Conservation (phyloP, 92 coral and sea anemone species). For the Paramuricea clavata region DNA sequence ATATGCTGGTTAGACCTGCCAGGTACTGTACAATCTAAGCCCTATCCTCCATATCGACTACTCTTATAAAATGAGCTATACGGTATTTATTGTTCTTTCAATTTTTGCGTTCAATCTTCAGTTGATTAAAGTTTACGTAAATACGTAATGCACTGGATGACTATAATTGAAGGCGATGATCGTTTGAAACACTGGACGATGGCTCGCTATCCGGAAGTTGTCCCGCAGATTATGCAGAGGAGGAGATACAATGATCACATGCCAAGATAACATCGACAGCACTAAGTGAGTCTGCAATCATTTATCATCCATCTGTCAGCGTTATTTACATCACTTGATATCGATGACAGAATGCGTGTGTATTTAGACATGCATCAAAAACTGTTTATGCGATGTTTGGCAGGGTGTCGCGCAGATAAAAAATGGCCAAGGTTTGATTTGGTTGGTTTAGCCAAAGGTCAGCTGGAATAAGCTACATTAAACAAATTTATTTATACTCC, state of each 20-base stretch:
- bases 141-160: background rate
- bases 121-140: constrained; percentile 1
- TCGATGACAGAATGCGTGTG: constrained; percentile 31
- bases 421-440: background rate
- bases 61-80: too few relatives aligned
- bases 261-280: constrained; percentile 14
- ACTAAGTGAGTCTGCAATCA: constrained; percentile 41
- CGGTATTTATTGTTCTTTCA: too few relatives aligned
- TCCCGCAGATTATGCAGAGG: background rate
- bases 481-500: background rate
- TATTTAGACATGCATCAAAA: constrained; percentile 4
- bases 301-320: constrained; percentile 36
- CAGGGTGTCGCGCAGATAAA: background rate
- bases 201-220: background rate
- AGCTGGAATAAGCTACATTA: background rate
- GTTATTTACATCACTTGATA: constrained; percentile 31
- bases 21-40: too few relatives aligned
- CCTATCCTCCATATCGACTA: too few relatives aligned
- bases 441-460: background rate
- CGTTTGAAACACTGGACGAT: constrained; percentile 2
- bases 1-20: too few relatives aligned
- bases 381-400: background rate
- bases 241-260: background rate
- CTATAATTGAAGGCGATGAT: constrained; percentile 21
- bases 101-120: background rate